phyloP scores from a whole-genome alignment of 2,888 invertebrate genomes.

The Sminthurides aquaticus region DNA sequence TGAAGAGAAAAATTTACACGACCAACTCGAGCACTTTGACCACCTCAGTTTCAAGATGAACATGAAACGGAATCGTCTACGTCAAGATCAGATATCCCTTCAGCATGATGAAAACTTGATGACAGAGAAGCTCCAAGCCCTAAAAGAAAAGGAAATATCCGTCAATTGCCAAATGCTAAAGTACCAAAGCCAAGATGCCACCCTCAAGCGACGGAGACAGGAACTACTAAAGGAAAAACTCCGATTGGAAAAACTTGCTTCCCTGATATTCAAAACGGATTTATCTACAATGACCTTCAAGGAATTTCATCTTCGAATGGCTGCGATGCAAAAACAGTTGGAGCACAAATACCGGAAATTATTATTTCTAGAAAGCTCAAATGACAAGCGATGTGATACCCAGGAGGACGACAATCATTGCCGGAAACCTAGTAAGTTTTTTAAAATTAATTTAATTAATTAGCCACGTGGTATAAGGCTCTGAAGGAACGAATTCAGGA shows the following conservation, averaged over 20 bases:
- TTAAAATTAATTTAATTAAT: too few species aligned
- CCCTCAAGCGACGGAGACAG: slow-evolving; percentile 5
- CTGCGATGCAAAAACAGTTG: slow-evolving; percentile 11
- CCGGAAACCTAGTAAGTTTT: too few species aligned
- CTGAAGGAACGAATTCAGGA: too few species aligned
- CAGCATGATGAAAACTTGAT: slow-evolving; percentile 15
- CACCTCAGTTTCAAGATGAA: slow-evolving; percentile 16
- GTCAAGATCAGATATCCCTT: slow-evolving; percentile 9
- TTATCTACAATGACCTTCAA: slow-evolving; percentile 15
- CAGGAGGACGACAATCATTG: too few species aligned
- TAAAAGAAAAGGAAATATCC: slow-evolving; percentile 19
- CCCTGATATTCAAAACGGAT: slow-evolving; percentile 18
- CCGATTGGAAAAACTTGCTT: slow-evolving; percentile 15
- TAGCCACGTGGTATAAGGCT: too few species aligned
- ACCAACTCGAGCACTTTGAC: slow-evolving; percentile 17
- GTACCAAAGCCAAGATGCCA: slow-evolving; percentile 14
- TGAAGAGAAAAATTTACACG: slow-evolving; percentile 15
- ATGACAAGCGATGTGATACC: too few species aligned
- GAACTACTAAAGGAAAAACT: slow-evolving; percentile 18
- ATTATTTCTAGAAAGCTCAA: slow-evolving; percentile 12
- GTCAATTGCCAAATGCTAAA: slow-evolving; percentile 19
- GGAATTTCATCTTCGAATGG: slow-evolving; percentile 9
- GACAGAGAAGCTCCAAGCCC: slow-evolving; percentile 14
- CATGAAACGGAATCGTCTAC: slow-evolving; percentile 9
- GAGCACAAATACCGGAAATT: slow-evolving; percentile 12